Conservation (phyloP, 2,113 vertebrate genomes). For the Tychaedon coryphoeus region DNA sequence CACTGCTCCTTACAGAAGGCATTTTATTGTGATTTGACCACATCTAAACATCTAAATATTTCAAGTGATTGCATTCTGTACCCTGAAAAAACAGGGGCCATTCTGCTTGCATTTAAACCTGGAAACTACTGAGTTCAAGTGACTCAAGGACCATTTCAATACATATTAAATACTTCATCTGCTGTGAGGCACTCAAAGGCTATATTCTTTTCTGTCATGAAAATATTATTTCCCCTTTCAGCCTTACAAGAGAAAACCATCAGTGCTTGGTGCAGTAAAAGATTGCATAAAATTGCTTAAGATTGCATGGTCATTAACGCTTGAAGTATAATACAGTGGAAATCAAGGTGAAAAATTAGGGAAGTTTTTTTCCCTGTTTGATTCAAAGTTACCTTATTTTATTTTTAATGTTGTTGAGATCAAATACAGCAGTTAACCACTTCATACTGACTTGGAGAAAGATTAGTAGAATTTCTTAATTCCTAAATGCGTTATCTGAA, state of each 20-base stretch:
- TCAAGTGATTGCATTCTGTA: not conserved
- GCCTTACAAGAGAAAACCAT: not conserved
- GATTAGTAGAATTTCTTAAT: not conserved
- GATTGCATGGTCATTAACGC: not conserved
- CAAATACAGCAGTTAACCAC: not conserved
- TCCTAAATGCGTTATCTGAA: not conserved
- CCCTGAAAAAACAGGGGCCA: not conserved
- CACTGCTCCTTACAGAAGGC: not conserved
- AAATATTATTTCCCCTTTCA: not conserved
- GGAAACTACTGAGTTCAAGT: constrained; percentile 1
- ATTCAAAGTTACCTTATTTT: not conserved
- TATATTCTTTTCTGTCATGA: not conserved
- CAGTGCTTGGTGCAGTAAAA: not conserved
- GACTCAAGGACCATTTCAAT: constrained; percentile 11
- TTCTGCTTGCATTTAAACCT: constrained; percentile 19
- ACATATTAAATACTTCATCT: constrained; percentile 17
- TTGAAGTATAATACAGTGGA: not conserved
- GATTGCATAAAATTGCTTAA: not conserved
- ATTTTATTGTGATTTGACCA: not conserved
- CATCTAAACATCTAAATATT: not conserved
- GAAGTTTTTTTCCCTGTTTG: not conserved
- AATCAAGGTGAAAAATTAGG: not conserved
- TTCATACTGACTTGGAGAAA: not conserved
- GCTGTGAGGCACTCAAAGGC: not conserved
- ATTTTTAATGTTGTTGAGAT: not conserved